phyloP scores from a whole-genome alignment of 2,797 vertebrate genomes.

The Alouatta caraya region DNA sequence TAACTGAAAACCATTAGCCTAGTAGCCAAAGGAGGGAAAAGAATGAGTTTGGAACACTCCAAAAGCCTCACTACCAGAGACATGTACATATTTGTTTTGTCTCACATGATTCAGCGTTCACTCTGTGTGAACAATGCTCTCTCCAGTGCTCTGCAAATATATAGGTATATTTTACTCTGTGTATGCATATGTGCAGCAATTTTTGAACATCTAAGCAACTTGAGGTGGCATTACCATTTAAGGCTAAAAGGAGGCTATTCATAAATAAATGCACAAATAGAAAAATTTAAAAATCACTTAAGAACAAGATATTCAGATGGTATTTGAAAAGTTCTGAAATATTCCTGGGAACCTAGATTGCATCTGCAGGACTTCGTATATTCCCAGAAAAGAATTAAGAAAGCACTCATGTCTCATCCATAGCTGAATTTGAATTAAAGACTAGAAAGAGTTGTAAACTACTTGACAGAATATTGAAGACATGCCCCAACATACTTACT shows the following conservation, averaged over 20 bases:
- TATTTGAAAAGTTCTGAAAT: background rate
- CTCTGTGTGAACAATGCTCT: background rate
- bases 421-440: background rate
- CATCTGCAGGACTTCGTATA: background rate
- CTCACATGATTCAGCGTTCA: background rate
- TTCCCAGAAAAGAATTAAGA: background rate
- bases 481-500: background rate
- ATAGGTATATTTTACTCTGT: background rate
- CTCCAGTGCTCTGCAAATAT: background rate
- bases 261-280: background rate
- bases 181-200: background rate
- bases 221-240: background rate
- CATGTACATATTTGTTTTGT: background rate
- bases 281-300: background rate
- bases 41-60: background rate
- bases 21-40: background rate
- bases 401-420: background rate
- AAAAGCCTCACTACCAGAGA: background rate
- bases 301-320: background rate
- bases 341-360: background rate
- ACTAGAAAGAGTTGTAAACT: background rate
- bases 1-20: background rate
- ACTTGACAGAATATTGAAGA: background rate
- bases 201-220: background rate
- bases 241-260: background rate